Evolutionary conservation across 2,888 invertebrate species (phyloP).

Genomic region (Ceramica pisi): DNA sequence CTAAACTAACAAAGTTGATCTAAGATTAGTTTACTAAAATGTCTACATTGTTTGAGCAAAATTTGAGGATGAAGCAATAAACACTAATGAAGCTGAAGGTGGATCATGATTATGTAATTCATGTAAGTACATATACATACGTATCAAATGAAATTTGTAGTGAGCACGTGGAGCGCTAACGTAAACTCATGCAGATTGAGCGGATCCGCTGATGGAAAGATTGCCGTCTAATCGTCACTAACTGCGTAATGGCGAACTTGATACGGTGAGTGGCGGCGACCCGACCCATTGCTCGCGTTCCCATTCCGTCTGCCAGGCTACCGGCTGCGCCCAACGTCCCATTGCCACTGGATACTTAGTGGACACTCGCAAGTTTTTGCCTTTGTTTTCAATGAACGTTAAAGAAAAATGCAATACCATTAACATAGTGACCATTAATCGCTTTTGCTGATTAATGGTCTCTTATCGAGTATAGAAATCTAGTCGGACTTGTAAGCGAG

Average conservation of each 20-base stretch:
- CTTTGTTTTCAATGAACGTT: conserved; percentile 22
- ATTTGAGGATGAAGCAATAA: conserved; percentile 45
- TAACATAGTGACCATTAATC: too few relatives aligned
- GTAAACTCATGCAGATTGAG: conserved; percentile 79
- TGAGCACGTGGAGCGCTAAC: conserved; percentile 71
- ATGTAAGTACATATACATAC: conserved; percentile 15
- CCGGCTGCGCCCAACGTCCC: conserved; percentile 48
- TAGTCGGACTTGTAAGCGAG: conserved; percentile 12
- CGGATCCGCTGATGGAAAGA: conserved; percentile 83
- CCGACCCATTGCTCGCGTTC: conserved; percentile 76
- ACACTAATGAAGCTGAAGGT: conserved; percentile 40
- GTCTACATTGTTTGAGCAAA: conserved; percentile 11
- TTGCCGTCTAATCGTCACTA: conserved; percentile 84
- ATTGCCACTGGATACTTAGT: conserved; percentile 33
- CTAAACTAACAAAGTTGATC: conserved; percentile 13
- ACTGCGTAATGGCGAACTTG: conserved; percentile 87
- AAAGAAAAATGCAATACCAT: conserved; percentile 35
- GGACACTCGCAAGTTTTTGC: conserved; percentile 41
- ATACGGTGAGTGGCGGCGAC: conserved; percentile 72
- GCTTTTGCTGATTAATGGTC: conserved; percentile 31
- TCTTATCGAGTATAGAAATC: conserved; percentile 28
- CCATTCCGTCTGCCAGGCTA: conserved; percentile 62
- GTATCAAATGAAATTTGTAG: conserved; percentile 56
- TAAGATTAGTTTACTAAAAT: conserved; percentile 21
- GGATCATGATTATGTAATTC: conserved; percentile 38